Conservation (phyloP, 2,888 invertebrate genomes). For the Phasia obesa region DNA sequence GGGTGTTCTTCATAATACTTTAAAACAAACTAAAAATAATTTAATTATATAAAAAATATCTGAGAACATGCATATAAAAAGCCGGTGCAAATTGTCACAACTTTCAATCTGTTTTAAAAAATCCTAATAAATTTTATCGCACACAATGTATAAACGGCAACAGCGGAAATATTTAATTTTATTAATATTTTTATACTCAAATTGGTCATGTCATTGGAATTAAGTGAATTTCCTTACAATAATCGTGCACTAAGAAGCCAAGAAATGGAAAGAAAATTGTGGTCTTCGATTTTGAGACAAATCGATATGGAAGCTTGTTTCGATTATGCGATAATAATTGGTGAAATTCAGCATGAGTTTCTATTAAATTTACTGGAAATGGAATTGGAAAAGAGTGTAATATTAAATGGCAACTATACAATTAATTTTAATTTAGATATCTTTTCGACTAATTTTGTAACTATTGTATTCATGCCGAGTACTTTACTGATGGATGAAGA, state of each 20-base stretch:
- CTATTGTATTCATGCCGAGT: neutral
- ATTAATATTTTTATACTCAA: slow-evolving; percentile 21
- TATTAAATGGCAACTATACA: slow-evolving; percentile 14
- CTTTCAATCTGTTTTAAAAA: slow-evolving; percentile 48
- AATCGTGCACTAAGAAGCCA: neutral
- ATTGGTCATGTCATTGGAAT: slow-evolving; percentile 5
- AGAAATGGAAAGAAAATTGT: slow-evolving; percentile 18
- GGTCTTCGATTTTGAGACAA: slow-evolving; percentile 35
- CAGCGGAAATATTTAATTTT: slow-evolving; percentile 25
- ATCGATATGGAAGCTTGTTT: slow-evolving; percentile 53
- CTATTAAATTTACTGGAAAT: slow-evolving; percentile 38
- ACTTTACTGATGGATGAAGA: neutral
- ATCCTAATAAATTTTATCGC: no score
- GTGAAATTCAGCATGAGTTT: slow-evolving; percentile 34
- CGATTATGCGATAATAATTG: slow-evolving; percentile 42
- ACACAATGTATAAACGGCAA: slow-evolving; percentile 30
- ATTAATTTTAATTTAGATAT: slow-evolving; percentile 41
- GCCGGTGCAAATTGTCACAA: neutral
- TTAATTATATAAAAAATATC: slow-evolving; percentile 53
- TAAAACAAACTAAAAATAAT: slow-evolving; percentile 14
- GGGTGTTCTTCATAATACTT: no score
- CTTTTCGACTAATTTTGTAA: slow-evolving; percentile 40
- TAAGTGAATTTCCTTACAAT: neutral
- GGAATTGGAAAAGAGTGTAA: slow-evolving; percentile 19
- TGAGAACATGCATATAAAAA: slow-evolving; percentile 50